Base-by-base conservation (phyloP, 2,113 vertebrate genomes). In the Ondatra zibethicus region DNA sequence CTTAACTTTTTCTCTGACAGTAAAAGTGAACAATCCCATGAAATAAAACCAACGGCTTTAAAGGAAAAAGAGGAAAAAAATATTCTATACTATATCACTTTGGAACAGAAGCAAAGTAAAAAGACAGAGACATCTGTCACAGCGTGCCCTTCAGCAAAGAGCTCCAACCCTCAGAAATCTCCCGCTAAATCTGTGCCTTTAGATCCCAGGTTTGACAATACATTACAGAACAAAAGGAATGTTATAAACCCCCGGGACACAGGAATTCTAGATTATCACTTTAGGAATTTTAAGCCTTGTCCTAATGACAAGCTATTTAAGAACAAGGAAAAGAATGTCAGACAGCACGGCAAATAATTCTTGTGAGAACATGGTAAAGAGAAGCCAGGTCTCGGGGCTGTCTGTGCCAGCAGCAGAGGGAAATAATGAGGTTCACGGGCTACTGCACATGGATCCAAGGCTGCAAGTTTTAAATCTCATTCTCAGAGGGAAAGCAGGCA, bases 141-240 rank as follows among this genome's bases (percentile, higher is more conserved):
- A 66, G 27, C 13, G 29, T 16, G 36, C 2, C 73, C 2, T 39
- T 33, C 29, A 42, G 63, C 58, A 7, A 77, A 66, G 63, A 72
- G 14, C 50, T 10, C 66, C 88, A 33, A 50, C 10, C n/a, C 3
- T 52, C 2, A 17, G 14, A 68, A 52, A 84, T 86, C 55, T 91
- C 66, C 8, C 19, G 12, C 27, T 91, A 89, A 11, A 95, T 52
- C n/a, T 87, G 45, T 5, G 91, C 42, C n/a, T 55, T 87, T 63
- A 94, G 73, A 93, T 29, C 66, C 19, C 70, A 70, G 29, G 47
- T 93, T 33, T 88, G 16, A 65, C 4, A 96, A 80, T 39, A 72
- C 10, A n/a, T 17, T 73, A 39, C 5, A 76, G 1, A 96, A 78
- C 10, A 42, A 92, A 70, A 31, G 21, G 75, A 89, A 85, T 21